A percentile compares a stretch with the other conserved stretches of the same genome.
Conservation (phyloP, 2,113 vertebrate genomes). For the Salminus brasiliensis region DNA sequence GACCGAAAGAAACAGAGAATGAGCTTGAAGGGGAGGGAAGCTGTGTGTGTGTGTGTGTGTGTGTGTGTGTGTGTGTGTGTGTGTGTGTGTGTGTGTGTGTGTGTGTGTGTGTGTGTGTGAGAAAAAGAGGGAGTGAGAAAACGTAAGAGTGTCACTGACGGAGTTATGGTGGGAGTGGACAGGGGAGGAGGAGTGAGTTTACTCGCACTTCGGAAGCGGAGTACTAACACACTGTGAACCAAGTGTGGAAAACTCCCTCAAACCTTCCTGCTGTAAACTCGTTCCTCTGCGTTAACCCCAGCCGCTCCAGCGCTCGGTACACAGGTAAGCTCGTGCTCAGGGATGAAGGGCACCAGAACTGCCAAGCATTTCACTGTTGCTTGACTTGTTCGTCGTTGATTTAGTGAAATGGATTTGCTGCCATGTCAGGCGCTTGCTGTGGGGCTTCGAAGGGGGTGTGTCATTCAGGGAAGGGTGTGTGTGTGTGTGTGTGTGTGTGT, state of each 20-base stretch:
- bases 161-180: conserved; percentile 30
- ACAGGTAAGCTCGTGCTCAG: conserved; percentile 1
- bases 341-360: background rate
- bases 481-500: too few species aligned
- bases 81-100: conserved; percentile 7
- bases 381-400: background rate
- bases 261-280: background rate
- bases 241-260: conserved; percentile 15
- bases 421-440: background rate
- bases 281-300: background rate
- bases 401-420: background rate
- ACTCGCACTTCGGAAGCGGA: conserved; percentile 6
- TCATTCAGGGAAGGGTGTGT: conserved; percentile 7
- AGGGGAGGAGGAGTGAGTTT: conserved; percentile 32
- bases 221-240: background rate
- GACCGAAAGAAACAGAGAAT: conserved; percentile 31
- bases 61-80: conserved; percentile 30
- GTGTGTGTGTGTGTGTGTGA: conserved; percentile 19
- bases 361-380: background rate
- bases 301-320: too few species aligned
- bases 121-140: background rate
- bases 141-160: background rate
- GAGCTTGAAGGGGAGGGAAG: background rate
- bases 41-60: background rate
- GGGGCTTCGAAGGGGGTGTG: conserved; percentile 24